phyloP scores from a whole-genome alignment of 2,113 vertebrate genomes.

The Lamprologus speciosus region DNA sequence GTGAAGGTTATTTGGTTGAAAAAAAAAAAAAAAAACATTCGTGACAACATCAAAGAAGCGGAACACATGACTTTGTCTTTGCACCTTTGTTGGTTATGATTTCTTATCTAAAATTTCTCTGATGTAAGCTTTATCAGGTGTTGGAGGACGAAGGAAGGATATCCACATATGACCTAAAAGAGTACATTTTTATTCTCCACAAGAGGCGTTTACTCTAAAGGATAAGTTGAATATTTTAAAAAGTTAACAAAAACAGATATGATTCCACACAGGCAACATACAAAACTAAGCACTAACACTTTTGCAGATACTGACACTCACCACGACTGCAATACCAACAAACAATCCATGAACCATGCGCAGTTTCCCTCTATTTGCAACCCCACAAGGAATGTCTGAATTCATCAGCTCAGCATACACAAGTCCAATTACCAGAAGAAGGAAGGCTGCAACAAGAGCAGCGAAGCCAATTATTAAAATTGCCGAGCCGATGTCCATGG shows the following conservation, averaged over 20 bases:
- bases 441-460: conserved; percentile 64
- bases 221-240: background rate
- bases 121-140: conserved; percentile 30
- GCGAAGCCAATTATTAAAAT: conserved; percentile 66
- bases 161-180: background rate
- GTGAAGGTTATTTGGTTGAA: conserved; percentile 15
- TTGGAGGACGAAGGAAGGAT: conserved; percentile 41
- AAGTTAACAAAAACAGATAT: background rate
- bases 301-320: conserved; percentile 56
- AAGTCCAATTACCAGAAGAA: conserved; percentile 72
- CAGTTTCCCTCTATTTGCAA: conserved; percentile 68
- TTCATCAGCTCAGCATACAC: conserved; percentile 74
- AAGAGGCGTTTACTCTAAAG: background rate
- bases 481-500: conserved; percentile 63
- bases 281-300: conserved; percentile 1
- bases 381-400: conserved; percentile 73
- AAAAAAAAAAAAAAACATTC: background rate
- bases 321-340: conserved; percentile 66
- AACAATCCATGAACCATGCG: conserved; percentile 57
- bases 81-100: conserved; percentile 18
- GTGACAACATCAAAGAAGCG: conserved; percentile 34
- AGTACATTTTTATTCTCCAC: background rate
- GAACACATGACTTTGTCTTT: conserved; percentile 25
- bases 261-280: background rate
- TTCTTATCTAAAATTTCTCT: conserved; percentile 52